A percentile compares a stretch with the other conserved stretches of the same genome.
Evolutionary conservation across 1,140 invertebrate species (phyloP).

Genomic region (Drosophila kanapiae): DNA sequence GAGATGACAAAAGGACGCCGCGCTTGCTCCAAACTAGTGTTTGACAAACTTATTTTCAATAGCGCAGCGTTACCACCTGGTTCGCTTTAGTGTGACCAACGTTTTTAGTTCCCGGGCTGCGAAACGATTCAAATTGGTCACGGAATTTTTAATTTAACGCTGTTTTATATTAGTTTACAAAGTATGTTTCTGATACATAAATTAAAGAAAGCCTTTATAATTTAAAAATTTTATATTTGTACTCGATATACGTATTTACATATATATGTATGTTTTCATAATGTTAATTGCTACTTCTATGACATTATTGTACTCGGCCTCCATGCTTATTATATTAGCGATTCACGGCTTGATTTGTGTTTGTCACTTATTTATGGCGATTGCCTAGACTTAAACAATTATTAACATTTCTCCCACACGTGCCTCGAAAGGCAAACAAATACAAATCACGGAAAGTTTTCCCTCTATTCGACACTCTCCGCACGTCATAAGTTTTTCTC

Average conservation of each 20-base stretch:
- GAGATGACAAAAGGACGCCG: not conserved
- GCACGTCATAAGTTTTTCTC: constrained; percentile 44
- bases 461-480: constrained; percentile 36
- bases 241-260: not conserved
- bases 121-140: not conserved
- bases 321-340: constrained; percentile 29
- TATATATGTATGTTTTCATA: not conserved
- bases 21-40: not conserved
- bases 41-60: not conserved
- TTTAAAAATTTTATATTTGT: not conserved
- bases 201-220: not conserved
- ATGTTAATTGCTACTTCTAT: not conserved
- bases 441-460: constrained; percentile 48
- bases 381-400: constrained; percentile 56
- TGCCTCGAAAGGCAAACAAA: constrained; percentile 51
- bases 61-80: not conserved
- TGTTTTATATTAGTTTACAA: too few species aligned
- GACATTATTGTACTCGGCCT: constrained; percentile 7
- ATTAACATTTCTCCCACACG: constrained; percentile 68
- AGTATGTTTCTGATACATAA: too few species aligned
- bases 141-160: too few species aligned
- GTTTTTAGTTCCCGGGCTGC: too few species aligned
- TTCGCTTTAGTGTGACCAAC: not conserved
- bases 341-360: constrained; percentile 60
- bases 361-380: constrained; percentile 63